These are phyloP conservation scores for Galerucella pusilla DNA, from an alignment of 2,888 invertebrate species.

Conservation along the genomic window DNA sequence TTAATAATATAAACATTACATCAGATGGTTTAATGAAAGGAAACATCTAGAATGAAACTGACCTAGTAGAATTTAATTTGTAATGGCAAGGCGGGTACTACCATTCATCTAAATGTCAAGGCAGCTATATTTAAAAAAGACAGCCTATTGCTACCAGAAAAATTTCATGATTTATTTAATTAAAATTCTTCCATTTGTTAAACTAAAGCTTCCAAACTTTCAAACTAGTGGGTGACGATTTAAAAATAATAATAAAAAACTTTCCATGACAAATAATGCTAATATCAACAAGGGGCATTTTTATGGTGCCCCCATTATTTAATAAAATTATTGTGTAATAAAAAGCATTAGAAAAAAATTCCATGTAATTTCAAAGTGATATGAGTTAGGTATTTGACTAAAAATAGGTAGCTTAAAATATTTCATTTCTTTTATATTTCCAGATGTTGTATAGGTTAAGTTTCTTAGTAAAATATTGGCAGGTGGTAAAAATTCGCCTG, in stretches of 20 bases:
- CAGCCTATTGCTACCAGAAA: not conserved
- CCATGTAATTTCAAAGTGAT: no score
- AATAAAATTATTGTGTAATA: no score
- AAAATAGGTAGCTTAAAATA: not conserved
- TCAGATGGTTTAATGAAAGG: conserved; percentile 18
- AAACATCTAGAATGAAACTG: conserved; percentile 20
- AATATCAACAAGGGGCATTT: no score
- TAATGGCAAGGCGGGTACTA: conserved; percentile 21
- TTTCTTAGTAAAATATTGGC: not conserved
- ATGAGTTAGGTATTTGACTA: no score
- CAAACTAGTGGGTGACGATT: no score
- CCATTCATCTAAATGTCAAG: conserved; percentile 22
- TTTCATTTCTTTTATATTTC: not conserved
- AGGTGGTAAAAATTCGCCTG: not conserved
- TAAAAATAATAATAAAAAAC: no score
- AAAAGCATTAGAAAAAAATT: no score
- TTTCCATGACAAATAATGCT: no score
- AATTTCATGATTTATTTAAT: not conserved
- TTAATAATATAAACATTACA: conserved; percentile 12
- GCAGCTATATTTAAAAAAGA: conserved; percentile 8
- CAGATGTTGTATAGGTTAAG: not conserved
- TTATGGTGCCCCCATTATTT: no score
- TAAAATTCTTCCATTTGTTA: not conserved
- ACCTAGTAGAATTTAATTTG: conserved; percentile 24
- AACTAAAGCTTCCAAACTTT: not conserved